Evolutionary conservation across 2,113 vertebrate genomes (phyloP).

Genomic region (Ceratotherium simum): DNA sequence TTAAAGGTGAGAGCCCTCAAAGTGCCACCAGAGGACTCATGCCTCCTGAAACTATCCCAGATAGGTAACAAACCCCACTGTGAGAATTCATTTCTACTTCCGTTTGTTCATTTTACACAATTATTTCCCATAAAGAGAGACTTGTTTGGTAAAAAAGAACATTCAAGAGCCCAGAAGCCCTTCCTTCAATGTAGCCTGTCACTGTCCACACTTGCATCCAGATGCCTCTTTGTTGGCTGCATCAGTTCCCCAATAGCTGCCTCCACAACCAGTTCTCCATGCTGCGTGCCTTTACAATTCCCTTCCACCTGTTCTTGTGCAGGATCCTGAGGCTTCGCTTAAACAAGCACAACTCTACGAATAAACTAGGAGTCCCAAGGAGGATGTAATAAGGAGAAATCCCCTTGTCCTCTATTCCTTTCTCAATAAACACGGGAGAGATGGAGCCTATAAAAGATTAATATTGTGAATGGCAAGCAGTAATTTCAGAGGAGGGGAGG

Average conservation of each 20-base stretch:
- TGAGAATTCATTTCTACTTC: not conserved
- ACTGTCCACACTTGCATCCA: fast-evolving
- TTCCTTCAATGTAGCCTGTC: not conserved
- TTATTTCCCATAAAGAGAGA: not conserved
- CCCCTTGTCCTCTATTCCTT: not conserved
- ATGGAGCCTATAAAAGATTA: not conserved
- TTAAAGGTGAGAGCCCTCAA: not conserved
- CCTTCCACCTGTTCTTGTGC: not conserved
- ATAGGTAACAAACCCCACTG: not conserved
- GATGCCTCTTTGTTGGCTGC: not conserved
- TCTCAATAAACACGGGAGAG: not conserved
- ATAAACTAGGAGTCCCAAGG: not conserved
- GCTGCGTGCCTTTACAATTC: fast-evolving
- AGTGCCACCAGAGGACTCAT: not conserved
- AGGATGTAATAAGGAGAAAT: not conserved
- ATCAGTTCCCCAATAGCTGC: not conserved
- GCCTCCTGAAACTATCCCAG: not conserved
- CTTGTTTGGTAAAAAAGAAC: not conserved
- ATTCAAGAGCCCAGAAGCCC: not conserved
- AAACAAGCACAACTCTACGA: fast-evolving
- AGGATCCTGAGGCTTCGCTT: fast-evolving
- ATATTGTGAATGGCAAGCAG: not conserved
- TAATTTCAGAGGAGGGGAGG: not conserved
- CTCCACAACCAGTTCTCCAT: fast-evolving
- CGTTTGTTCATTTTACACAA: not conserved